Conservation (phyloP, 1,140 invertebrate genomes). For the Muscidifurax raptorellus region DNA sequence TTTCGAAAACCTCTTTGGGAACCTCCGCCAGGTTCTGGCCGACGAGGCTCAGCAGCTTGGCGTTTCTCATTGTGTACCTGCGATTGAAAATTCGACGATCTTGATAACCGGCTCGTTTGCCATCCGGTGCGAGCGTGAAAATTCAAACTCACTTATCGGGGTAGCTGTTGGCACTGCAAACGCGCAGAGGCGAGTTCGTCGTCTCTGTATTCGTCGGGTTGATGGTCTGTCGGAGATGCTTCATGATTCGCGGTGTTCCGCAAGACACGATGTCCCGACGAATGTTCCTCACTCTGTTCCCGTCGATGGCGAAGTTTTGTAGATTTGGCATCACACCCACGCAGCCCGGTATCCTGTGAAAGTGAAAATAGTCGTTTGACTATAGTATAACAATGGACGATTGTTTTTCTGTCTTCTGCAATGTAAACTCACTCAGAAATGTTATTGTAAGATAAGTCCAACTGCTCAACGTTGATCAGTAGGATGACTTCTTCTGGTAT, state of each 20-base stretch:
- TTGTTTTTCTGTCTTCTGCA: neutral
- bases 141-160: conserved; percentile 79
- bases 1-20: conserved; percentile 82
- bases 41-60: conserved; percentile 81
- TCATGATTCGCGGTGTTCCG: conserved; percentile 88
- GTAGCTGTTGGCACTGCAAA: conserved; percentile 69
- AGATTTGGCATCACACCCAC: conserved; percentile 87
- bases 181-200: conserved; percentile 54
- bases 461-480: conserved; percentile 84
- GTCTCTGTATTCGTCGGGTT: conserved; percentile 71
- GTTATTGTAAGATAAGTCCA: conserved; percentile 90
- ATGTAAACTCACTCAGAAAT: conserved; percentile 78
- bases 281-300: conserved; percentile 88
- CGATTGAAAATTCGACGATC: conserved; percentile 43
- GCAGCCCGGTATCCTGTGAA: conserved; percentile 83
- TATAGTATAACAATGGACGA: neutral
- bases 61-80: conserved; percentile 85
- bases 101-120: too few relatives aligned
- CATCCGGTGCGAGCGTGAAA: neutral
- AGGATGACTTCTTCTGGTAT: conserved; percentile 87
- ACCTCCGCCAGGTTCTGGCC: conserved; percentile 80
- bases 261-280: conserved; percentile 86
- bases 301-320: conserved; percentile 88
- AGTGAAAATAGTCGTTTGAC: conserved; percentile 46
- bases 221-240: conserved; percentile 83